Percentiles rank a stretch among this genome's conserved stretches.
phyloP scores from a whole-genome alignment of 2,113 vertebrate species.

The Rhizomys pruinosus region DNA sequence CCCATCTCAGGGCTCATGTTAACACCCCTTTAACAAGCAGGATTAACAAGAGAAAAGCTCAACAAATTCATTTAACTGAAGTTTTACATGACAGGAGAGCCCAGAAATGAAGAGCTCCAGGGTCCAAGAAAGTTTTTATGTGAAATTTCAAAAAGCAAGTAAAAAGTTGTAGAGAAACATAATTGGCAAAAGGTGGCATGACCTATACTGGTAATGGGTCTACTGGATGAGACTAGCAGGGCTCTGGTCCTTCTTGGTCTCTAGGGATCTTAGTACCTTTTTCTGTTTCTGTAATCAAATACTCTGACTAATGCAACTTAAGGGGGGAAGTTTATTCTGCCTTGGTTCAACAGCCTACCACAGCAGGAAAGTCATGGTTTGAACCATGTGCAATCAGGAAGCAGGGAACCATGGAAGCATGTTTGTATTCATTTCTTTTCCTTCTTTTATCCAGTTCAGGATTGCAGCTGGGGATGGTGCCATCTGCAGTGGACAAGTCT shows the following conservation, averaged over 20 bases:
- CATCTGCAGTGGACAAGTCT: neutral
- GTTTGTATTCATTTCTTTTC: neutral
- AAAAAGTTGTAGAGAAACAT: neutral
- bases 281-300: neutral
- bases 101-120: neutral
- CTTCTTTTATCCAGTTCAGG: neutral
- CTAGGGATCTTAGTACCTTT: no score
- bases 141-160: neutral
- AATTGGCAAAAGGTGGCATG: neutral
- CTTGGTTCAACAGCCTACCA: neutral
- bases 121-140: neutral
- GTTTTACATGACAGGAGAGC: neutral
- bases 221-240: neutral
- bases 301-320: neutral
- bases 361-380: neutral
- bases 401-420: neutral
- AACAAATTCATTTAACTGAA: neutral
- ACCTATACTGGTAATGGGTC: neutral
- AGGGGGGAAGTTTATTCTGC: neutral
- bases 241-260: neutral
- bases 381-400: neutral
- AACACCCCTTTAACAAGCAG: neutral
- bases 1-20: neutral
- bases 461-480: no score
- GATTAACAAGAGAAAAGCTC: slow-evolving; percentile 4